Conservation (phyloP, 1,140 invertebrate species). For the Scaptomyza montana region DNA sequence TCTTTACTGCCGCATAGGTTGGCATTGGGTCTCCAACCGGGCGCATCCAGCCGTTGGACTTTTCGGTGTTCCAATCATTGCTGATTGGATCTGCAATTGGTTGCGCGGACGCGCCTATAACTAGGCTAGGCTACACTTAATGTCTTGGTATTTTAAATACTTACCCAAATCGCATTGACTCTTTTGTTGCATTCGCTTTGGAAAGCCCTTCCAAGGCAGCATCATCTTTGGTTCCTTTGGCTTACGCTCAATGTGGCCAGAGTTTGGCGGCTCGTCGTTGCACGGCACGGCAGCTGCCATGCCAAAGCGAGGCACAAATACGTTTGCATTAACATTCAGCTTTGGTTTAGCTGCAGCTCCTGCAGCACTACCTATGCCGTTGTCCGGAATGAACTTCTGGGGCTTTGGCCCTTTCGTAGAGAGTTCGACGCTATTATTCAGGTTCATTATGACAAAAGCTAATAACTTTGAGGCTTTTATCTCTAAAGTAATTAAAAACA, state of each 20-base stretch:
- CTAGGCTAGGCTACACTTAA: too few relatives aligned
- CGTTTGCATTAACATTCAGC: constrained; percentile 37
- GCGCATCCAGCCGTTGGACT: too few relatives aligned
- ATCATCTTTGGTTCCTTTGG: constrained; percentile 18
- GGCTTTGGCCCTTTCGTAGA: too few relatives aligned
- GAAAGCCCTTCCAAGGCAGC: constrained; percentile 66
- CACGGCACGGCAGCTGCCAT: neutral
- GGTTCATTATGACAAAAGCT: too few relatives aligned
- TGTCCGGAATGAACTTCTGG: too few relatives aligned
- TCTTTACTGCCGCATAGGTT: neutral
- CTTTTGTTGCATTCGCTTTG: constrained; percentile 25
- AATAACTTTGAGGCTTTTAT: too few relatives aligned
- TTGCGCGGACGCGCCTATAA: too few relatives aligned
- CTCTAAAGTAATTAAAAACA: too few relatives aligned
- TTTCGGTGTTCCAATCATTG: too few relatives aligned
- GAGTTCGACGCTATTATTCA: too few relatives aligned
- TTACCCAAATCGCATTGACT: neutral
- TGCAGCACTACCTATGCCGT: neutral
- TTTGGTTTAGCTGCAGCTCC: neutral
- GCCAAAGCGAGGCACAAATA: constrained; percentile 38
- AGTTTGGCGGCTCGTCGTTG: neutral
- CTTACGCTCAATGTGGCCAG: neutral
- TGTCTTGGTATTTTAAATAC: neutral
- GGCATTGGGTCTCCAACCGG: too few relatives aligned
- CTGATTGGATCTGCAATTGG: too few relatives aligned